Evolutionary conservation across 2,113 vertebrate species (phyloP).

Genomic region (Podarcis cretensis): DNA sequence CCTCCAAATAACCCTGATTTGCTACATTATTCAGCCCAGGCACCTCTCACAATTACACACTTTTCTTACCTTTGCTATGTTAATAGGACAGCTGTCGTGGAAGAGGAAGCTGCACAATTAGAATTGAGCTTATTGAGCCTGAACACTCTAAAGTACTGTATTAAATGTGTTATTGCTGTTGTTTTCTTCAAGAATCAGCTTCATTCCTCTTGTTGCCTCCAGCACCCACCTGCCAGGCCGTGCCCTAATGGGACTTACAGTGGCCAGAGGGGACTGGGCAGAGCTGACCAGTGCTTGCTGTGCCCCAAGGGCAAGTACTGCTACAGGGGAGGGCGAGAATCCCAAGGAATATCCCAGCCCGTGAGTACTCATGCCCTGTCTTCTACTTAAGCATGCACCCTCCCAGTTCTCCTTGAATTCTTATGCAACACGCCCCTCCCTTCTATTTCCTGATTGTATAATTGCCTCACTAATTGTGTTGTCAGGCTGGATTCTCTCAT

Average conservation of each 20-base stretch:
- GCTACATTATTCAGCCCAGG: too few species aligned
- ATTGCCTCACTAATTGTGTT: not conserved
- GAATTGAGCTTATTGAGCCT: not conserved
- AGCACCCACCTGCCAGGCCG: slow-evolving; percentile 81
- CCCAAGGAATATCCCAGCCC: slow-evolving; percentile 79
- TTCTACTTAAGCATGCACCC: not conserved
- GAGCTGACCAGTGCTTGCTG: slow-evolving; percentile 74
- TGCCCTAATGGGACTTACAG: slow-evolving; percentile 89
- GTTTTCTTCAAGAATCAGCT: not conserved
- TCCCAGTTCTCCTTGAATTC: not conserved
- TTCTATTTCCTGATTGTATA: not conserved
- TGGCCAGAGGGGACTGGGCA: slow-evolving; percentile 76
- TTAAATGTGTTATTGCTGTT: not conserved
- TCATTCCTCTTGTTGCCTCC: not conserved
- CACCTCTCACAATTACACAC: too few species aligned
- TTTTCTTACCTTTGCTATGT: not conserved
- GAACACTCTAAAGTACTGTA: not conserved
- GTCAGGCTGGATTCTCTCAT: not conserved
- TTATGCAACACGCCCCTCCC: not conserved
- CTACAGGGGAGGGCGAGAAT: slow-evolving; percentile 70
- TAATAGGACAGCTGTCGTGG: not conserved
- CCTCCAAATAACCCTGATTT: too few species aligned
- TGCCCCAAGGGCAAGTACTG: slow-evolving; percentile 86
- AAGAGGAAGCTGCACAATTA: not conserved
- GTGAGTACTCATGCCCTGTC: slow-evolving; percentile 67